Evolutionary conservation across 2,797 vertebrate species (phyloP).

Genomic region (Poliocrania exsul): DNA sequence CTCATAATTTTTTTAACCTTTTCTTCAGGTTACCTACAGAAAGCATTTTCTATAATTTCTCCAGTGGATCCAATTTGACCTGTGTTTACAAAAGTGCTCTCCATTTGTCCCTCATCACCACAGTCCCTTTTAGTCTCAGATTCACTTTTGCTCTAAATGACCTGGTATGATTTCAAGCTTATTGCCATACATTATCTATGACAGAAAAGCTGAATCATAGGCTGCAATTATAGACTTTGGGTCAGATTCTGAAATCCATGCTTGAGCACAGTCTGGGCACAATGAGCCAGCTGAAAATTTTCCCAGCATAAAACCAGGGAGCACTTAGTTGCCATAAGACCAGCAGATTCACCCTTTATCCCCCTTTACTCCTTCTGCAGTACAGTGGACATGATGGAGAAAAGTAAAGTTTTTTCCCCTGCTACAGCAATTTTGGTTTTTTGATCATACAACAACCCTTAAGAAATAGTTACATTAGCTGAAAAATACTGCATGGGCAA

Average conservation of each 20-base stretch:
- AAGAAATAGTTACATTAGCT: not conserved
- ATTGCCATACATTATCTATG: not conserved
- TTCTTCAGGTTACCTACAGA: not conserved
- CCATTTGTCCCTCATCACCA: not conserved
- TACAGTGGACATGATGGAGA: not conserved
- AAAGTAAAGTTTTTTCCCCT: not conserved
- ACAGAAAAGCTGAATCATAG: constrained; percentile 44
- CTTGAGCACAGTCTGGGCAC: not conserved
- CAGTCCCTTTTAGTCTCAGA: not conserved
- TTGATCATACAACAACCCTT: not conserved
- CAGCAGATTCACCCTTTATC: not conserved
- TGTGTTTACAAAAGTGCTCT: not conserved
- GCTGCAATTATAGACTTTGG: not conserved
- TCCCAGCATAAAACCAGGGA: not conserved
- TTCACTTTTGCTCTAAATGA: constrained; percentile 14
- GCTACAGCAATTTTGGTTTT: not conserved
- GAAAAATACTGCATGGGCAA: not conserved
- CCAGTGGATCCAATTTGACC: not conserved
- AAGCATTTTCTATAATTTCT: constrained; percentile 13
- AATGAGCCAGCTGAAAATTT: not conserved
- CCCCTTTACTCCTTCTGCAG: not conserved
- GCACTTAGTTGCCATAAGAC: not conserved
- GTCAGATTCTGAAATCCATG: constrained; percentile 3
- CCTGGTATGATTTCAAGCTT: not conserved
- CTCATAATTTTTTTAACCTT: not conserved